Percentiles rank a stretch among this genome's conserved stretches.
Evolutionary conservation across 2,113 vertebrate species (phyloP).

Genomic region (Cephalophus harveyi): DNA sequence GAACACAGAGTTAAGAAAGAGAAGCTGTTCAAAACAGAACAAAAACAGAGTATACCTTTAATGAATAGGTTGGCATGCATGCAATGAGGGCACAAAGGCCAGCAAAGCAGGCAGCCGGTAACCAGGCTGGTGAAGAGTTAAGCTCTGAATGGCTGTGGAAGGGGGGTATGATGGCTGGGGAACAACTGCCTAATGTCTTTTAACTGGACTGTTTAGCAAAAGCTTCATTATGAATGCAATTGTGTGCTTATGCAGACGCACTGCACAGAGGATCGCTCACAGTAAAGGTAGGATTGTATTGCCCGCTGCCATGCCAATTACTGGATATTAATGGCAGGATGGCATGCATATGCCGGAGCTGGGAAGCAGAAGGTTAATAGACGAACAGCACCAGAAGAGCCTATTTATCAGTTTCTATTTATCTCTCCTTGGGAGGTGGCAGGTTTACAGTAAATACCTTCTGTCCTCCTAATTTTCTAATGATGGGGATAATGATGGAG

Average conservation of each 20-base stretch:
- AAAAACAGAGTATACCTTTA: not conserved
- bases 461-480: slow-evolving; percentile 99
- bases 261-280: not conserved
- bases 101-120: not conserved
- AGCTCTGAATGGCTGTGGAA: not conserved
- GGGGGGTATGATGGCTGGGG: not conserved
- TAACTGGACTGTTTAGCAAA: not conserved
- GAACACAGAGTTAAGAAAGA: not conserved
- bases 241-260: slow-evolving; percentile 18
- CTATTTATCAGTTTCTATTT: slow-evolving; percentile 99
- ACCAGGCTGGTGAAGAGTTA: slow-evolving; percentile 1
- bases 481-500: slow-evolving; percentile 99
- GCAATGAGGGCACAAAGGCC: not conserved
- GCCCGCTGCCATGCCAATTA: slow-evolving; percentile 87
- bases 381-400: slow-evolving; percentile 92
- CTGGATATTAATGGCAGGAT: slow-evolving; percentile 95
- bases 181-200: slow-evolving; percentile 34
- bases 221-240: not conserved
- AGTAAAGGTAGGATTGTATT: slow-evolving; percentile 72
- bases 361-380: slow-evolving; percentile 99
- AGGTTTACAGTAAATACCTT: slow-evolving; percentile 99
- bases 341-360: slow-evolving; percentile 91
- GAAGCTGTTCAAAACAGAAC: not conserved
- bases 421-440: slow-evolving; percentile 99
- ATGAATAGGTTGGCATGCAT: not conserved